Evolutionary conservation across 2,888 invertebrate species (phyloP).

Genomic region (Halocaridina rubra): DNA sequence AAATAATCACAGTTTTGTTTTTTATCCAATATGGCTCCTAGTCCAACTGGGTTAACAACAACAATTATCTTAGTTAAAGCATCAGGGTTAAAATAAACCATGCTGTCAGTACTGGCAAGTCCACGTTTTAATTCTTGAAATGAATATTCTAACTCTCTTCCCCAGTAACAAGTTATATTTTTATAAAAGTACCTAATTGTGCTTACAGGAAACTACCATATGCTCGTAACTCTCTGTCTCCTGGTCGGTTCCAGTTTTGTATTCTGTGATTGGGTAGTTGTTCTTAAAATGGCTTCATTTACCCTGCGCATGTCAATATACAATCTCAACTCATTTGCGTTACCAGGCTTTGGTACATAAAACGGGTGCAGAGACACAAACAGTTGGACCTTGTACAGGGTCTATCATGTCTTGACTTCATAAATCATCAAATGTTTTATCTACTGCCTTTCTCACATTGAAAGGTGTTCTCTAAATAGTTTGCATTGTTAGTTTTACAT

Average conservation of each 20-base stretch:
- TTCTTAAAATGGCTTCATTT: neutral
- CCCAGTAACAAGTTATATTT: neutral
- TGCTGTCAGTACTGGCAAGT: neutral
- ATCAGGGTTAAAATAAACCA: neutral
- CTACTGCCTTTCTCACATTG: too few species aligned
- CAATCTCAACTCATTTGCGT: neutral
- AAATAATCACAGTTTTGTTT: neutral
- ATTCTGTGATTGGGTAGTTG: neutral
- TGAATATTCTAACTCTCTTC: neutral
- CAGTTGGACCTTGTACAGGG: too few species aligned
- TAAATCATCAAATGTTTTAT: too few species aligned
- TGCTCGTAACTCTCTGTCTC: too few species aligned
- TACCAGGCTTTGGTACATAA: neutral
- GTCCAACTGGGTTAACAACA: neutral
- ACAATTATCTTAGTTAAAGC: neutral
- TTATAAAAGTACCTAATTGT: too few species aligned
- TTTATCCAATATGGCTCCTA: neutral
- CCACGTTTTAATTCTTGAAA: neutral
- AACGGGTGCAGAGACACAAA: too few species aligned
- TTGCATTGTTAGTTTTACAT: too few species aligned
- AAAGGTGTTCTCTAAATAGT: too few species aligned
- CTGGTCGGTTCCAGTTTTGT: neutral
- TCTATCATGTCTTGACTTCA: too few species aligned
- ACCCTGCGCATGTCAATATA: neutral
- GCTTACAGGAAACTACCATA: too few species aligned